Conservation (phyloP, 2,113 vertebrate genomes). For the Gymnobelideus leadbeateri region DNA sequence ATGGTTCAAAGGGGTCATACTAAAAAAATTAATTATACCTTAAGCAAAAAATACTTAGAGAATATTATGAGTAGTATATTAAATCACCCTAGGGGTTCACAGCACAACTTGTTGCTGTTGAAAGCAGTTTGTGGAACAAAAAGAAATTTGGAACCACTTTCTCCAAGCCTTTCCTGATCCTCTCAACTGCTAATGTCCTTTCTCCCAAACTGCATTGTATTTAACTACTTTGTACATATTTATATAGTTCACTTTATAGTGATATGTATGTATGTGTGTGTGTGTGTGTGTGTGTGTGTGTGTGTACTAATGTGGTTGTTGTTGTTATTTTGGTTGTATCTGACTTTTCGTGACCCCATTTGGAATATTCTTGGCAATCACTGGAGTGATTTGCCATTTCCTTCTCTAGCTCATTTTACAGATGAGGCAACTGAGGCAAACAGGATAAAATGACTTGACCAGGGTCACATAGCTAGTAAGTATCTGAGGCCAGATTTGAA, state of each 20-base stretch:
- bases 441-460: background rate
- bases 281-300: background rate
- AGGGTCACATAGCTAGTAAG: background rate
- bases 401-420: background rate
- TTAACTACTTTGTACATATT: background rate
- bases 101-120: background rate
- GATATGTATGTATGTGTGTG: background rate
- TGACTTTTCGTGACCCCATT: background rate
- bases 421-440: background rate
- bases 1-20: background rate
- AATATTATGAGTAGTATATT: background rate
- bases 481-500: background rate
- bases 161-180: background rate
- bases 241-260: background rate
- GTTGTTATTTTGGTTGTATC: too few relatives aligned
- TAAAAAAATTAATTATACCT: background rate
- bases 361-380: background rate
- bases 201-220: background rate
- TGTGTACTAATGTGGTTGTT: background rate
- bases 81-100: background rate
- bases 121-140: background rate
- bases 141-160: background rate
- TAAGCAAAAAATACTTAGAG: background rate
- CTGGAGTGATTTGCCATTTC: background rate
- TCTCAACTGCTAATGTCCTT: background rate